Base-by-base conservation (phyloP, 2,888 invertebrate genomes). In the Rhagonycha fulva region DNA sequence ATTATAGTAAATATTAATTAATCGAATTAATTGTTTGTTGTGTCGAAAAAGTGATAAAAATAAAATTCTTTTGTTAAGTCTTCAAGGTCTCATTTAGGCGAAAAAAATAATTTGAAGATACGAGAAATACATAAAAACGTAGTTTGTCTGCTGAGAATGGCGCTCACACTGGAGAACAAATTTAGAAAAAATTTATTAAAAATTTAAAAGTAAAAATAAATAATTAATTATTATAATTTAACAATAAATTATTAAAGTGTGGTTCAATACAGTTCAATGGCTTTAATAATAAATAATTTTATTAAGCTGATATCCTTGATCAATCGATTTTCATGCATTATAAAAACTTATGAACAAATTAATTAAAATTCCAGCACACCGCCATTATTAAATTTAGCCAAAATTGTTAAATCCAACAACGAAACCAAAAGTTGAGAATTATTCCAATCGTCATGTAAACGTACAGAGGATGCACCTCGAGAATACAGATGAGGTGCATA, bases 301-400 rank as follows among this genome's bases (percentile, higher is more conserved):
- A 70, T 74, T 74, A 66, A 74, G 69, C 14, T 12, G 74, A 74
- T 62, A 74, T 74, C 74, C 74, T 74, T 74, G 74, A 70, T 74
- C 68, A 66, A 47, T 47, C 10, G 19, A 14, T 69, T 69, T 19
- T 47, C 9, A 24, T 66, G 63, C 63, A 24, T 23, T 66, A 66
- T 26, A 66, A 66, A 66, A 66, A 66, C n/a, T 24, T 24, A 66
- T 66, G 62, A 12, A 19, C 62, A 62, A 66, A 66, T 66, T 66
- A 66, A 66, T 24, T 66, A n/a, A 24, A 24, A 66, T 66, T 66
- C 24, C 5, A 66, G 9, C 23, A 26, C 7, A 9, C n/a, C n/a
- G n/a, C 24, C 0, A 9, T 66, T 66, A 24, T n/a, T 47, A 47
- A n/a, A n/a, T 47, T 47, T 47, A 47, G n/a, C n/a, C 9, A 47